Percentiles rank a stretch among this genome's conserved stretches.
Evolutionary conservation across 2,888 invertebrate species (phyloP).

Genomic region (Nomada ferruginata): DNA sequence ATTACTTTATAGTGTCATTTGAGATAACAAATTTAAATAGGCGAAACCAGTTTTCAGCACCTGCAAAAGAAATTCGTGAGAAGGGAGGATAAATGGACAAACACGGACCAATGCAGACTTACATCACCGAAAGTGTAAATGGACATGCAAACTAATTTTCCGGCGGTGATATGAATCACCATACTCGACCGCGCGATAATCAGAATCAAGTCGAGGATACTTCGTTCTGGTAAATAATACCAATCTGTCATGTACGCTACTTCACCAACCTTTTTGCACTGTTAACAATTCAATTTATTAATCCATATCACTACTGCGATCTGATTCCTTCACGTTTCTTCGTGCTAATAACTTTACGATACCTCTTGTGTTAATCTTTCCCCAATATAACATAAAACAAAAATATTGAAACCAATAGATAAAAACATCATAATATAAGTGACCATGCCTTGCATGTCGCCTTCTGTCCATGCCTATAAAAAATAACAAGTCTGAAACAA

Average conservation of each 20-base stretch:
- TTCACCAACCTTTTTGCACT: slow-evolving; percentile 74
- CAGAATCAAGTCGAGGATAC: slow-evolving; percentile 68
- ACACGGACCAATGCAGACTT: slow-evolving; percentile 44
- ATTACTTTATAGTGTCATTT: not conserved
- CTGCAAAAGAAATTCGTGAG: not conserved
- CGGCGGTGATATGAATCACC: slow-evolving; percentile 74
- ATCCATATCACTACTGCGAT: not conserved
- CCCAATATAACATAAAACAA: slow-evolving; percentile 67
- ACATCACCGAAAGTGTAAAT: slow-evolving; percentile 74
- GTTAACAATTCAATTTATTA: slow-evolving; percentile 31
- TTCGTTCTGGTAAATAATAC: slow-evolving; percentile 71
- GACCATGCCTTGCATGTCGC: slow-evolving; percentile 17
- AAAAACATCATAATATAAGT: slow-evolving; percentile 50
- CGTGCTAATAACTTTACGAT: not conserved
- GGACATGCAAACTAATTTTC: slow-evolving; percentile 75
- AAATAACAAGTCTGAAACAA: not conserved
- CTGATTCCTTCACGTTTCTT: not conserved
- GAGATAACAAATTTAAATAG: not conserved
- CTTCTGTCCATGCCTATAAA: slow-evolving; percentile 54
- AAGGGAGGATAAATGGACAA: not conserved
- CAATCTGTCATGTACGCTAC: slow-evolving; percentile 75
- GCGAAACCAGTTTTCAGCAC: slow-evolving; percentile 8
- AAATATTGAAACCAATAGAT: slow-evolving; percentile 63
- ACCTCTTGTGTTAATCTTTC: slow-evolving; percentile 66
- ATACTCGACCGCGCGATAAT: slow-evolving; percentile 70